Base-by-base conservation (phyloP, 2,797 vertebrate genomes). In the Odontamblyopus lacepedii region DNA sequence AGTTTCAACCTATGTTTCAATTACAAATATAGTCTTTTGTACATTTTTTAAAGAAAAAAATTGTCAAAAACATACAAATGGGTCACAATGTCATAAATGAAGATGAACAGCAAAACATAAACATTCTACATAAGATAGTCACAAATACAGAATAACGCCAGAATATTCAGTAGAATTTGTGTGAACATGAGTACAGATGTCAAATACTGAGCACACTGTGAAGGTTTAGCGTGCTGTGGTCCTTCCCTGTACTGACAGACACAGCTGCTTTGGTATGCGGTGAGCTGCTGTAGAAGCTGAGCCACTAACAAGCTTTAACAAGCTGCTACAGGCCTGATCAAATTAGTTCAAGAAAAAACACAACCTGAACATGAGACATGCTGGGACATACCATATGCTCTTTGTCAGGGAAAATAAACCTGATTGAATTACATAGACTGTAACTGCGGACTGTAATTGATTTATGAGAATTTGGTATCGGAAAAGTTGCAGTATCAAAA, bases 321-420 rank as follows among this genome's bases (percentile, higher is more conserved):
- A 30, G 65, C 50, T 8, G 65, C 48, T 15, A 67, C 65, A 55
- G 19, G 53, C 15, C 32, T 70, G 55, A 70, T 60, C 11, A 61
- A 44, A 53, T 30, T 27, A 55, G 53, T 38, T 13, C 38, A 26
- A 35, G 53, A 59, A 66, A 53, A 67, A 67, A 67, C 50, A 67
- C 27, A 67, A 70, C 51, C 55, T 12, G 15, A 30, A 23, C 41
- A 26, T 29, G 5, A 65, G 44, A 38, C 35, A 9, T 51, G 55
- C 53, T 59, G 57, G 60, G 66, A 71, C 18, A 62, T 5, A n/a
- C 32, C 35, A 63, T 44, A 71, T 64, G 63, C 26, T 44, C 12
- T 64, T 48, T 64, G 63, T 26, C 35, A 64, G 19, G 27, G 13
- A 30, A 44, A 41, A 44, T 13, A 64, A 41, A 38, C 61, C 32